Conservation (phyloP, 2,888 invertebrate genomes). For the Iphiclides podalirius region DNA sequence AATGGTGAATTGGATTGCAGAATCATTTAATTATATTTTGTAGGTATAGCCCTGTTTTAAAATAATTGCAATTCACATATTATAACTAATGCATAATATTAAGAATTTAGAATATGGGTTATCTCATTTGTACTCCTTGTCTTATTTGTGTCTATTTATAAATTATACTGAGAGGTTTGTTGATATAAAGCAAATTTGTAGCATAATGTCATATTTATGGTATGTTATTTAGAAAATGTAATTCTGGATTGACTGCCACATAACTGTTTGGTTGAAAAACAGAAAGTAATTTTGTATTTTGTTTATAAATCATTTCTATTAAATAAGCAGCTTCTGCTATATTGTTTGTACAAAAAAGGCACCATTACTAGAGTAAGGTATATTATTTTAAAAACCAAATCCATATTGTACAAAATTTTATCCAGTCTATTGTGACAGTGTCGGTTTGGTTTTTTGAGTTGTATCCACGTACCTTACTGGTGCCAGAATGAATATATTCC, state of each 20-base stretch:
- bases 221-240: background rate
- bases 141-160: background rate
- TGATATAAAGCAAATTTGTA: background rate
- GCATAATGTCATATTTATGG: background rate
- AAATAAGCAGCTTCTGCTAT: too few relatives aligned
- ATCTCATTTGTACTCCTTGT: background rate
- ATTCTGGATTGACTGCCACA: conserved; percentile 11
- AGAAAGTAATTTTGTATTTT: too few relatives aligned
- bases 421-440: too few relatives aligned
- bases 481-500: background rate
- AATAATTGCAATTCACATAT: too few relatives aligned
- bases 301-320: too few relatives aligned
- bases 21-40: too few relatives aligned
- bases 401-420: too few relatives aligned
- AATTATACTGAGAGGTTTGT: background rate
- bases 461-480: background rate
- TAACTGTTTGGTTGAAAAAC: background rate
- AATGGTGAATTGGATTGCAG: too few relatives aligned
- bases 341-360: too few relatives aligned
- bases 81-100: background rate
- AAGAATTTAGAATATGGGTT: background rate
- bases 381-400: too few relatives aligned
- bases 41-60: too few relatives aligned
- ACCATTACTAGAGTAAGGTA: too few relatives aligned
- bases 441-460: background rate